phyloP scores from a whole-genome alignment of 92 coral and sea anemone genomes.

The Actinernus sp. region DNA sequence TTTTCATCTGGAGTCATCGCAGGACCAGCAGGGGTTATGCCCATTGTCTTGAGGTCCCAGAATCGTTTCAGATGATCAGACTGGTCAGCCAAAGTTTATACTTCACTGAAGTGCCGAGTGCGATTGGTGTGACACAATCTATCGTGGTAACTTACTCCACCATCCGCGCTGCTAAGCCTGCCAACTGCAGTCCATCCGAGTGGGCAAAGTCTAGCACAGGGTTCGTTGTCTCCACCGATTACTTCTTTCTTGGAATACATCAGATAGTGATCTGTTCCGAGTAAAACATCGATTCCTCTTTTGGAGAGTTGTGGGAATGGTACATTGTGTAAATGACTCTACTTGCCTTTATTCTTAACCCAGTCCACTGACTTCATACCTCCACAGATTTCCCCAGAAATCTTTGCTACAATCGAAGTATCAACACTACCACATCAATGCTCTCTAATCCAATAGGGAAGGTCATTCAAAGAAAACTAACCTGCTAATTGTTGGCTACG shows the following conservation, averaged over 20 bases:
- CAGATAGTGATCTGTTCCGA: no score
- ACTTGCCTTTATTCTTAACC: no score
- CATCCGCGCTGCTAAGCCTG: slow-evolving; percentile 14
- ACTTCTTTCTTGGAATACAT: no score
- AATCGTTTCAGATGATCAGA: slow-evolving; percentile 33
- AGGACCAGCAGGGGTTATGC: slow-evolving; percentile 31
- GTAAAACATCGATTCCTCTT: no score
- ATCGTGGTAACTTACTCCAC: slow-evolving; percentile 36
- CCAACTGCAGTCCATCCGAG: slow-evolving; percentile 66
- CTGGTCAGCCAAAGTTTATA: no score
- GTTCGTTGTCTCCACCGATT: no score
- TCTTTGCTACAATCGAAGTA: slow-evolving; percentile 11
- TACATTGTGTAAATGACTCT: no score
- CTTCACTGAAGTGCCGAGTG: no score
- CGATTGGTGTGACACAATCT: no score
- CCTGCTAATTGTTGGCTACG: slow-evolving; percentile 2
- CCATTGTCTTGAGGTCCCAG: slow-evolving; percentile 64
- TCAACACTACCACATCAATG: slow-evolving; percentile 24
- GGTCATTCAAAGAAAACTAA: slow-evolving; percentile 34
- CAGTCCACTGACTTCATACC: no score
- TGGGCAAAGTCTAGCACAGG: slow-evolving; percentile 58
- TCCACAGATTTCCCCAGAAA: slow-evolving; percentile 11
- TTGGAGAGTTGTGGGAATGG: no score
- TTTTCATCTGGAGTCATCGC: slow-evolving; percentile 46
- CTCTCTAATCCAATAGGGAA: slow-evolving; percentile 14